Base-by-base conservation (phyloP, 2,888 invertebrate species). In the Pimpla rufipes region DNA sequence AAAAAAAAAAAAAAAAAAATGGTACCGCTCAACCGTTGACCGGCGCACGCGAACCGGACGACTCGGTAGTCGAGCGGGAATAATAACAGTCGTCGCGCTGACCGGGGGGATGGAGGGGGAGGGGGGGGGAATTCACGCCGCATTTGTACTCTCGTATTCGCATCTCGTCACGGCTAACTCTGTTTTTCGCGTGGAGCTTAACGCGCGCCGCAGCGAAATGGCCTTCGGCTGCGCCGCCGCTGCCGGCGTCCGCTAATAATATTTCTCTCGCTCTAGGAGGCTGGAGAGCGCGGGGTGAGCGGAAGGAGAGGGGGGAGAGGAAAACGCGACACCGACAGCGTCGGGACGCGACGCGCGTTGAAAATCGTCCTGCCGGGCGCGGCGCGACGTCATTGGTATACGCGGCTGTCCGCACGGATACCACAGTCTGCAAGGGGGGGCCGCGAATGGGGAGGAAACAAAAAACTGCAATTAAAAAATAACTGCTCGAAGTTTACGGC, bases 401-500 rank as follows among this genome's bases (percentile, higher is more conserved):
- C 29, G 29, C 77, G 62, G 78, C 35, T 37, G 66, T 47, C 74
- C 73, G 45, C 74, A 45, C 47, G 47, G 29, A 47, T 59, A 13
- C 68, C n/a, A n/a, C 59, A 16, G 45, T 73, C 70, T 59, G 64
- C 55, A 29, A 3, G 29, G 29, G 29, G 5, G 29, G 5, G 29
- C 3, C 2, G 29, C 3, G 29, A 29, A 5, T 2, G 29, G 29
- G 29, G 29, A 29, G 29, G 29, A 83, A 85, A 85, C 78, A 83
- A 83, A 83, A 83, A 86, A 85, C 81, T 85, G 86, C 87, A 87
- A 87, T 87, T 87, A 87, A 87, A 87, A 87, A 87, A 86, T 86
- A 87, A 87, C 87, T 85, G 87, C 81, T 85, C 87, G 78, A 87
- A 87, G 84, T 87, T 87, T 86, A 85, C 81, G 86, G 76, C 87